Evolutionary conservation across 2,797 vertebrate species (phyloP).

Genomic region (Lophura swinhoii): DNA sequence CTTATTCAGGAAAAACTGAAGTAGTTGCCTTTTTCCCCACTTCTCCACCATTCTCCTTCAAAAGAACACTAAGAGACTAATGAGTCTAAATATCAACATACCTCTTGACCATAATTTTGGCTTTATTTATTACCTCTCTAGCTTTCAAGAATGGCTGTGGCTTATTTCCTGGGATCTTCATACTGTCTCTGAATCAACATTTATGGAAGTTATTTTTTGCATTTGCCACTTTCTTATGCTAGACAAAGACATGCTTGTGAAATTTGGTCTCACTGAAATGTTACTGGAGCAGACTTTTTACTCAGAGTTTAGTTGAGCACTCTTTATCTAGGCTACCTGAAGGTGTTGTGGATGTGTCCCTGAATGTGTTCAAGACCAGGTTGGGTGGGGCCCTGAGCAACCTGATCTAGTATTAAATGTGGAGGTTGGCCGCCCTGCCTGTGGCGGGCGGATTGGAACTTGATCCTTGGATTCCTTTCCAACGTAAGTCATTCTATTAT

Average conservation of each 20-base stretch:
- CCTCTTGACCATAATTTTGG: neutral
- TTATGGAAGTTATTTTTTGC: neutral
- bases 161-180: neutral
- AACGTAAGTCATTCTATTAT: too few relatives aligned
- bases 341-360: too few relatives aligned
- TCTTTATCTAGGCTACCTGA: neutral
- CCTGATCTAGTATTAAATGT: too few relatives aligned
- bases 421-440: too few relatives aligned
- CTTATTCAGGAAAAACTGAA: neutral
- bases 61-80: neutral
- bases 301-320: neutral
- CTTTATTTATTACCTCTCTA: neutral
- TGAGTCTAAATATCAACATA: neutral
- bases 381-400: too few relatives aligned
- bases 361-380: too few relatives aligned
- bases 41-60: neutral
- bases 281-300: neutral
- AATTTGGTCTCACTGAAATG: neutral
- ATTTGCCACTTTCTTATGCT: neutral
- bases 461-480: too few relatives aligned
- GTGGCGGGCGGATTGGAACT: too few relatives aligned
- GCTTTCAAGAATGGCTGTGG: neutral
- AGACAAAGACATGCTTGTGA: neutral
- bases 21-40: neutral
- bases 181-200: neutral